Evolutionary conservation across 2,888 invertebrate genomes (phyloP).

Genomic region (Eristalis pertinax): DNA sequence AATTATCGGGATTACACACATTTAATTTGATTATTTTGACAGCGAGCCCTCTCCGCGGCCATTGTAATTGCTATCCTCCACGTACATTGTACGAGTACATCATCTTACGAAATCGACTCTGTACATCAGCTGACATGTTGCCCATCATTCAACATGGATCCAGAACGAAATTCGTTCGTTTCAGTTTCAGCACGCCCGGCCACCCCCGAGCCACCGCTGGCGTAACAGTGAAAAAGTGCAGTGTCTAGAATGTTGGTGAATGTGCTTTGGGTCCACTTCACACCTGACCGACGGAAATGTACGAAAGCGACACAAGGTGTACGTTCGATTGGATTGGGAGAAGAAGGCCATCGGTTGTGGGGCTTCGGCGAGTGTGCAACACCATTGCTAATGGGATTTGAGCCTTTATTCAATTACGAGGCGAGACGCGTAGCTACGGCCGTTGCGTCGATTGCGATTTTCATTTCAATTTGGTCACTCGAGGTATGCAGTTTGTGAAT

Average conservation of each 20-base stretch:
- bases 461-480: constrained; percentile 61
- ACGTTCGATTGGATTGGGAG: constrained; percentile 35
- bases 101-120: constrained; percentile 5
- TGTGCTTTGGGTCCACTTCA: neutral
- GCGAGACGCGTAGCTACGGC: constrained; percentile 29
- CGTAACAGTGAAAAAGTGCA: neutral
- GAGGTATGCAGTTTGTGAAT: constrained; percentile 59
- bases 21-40: constrained; percentile 1
- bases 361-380: constrained; percentile 63
- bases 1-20: neutral
- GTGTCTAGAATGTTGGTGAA: neutral
- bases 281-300: neutral
- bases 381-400: constrained; percentile 66
- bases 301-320: neutral
- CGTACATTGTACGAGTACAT: neutral
- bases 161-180: neutral
- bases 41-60: neutral
- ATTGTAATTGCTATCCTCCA: neutral
- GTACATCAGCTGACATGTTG: neutral
- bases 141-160: constrained; percentile 29
- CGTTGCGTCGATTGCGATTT: constrained; percentile 44
- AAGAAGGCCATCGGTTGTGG: constrained; percentile 64
- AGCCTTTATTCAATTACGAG: constrained; percentile 69
- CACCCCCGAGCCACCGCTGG: neutral
- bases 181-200: neutral